These are phyloP conservation scores for Peucedramus taeniatus DNA, from an alignment of 2,113 vertebrate genomes.

Conservation along the genomic window DNA sequence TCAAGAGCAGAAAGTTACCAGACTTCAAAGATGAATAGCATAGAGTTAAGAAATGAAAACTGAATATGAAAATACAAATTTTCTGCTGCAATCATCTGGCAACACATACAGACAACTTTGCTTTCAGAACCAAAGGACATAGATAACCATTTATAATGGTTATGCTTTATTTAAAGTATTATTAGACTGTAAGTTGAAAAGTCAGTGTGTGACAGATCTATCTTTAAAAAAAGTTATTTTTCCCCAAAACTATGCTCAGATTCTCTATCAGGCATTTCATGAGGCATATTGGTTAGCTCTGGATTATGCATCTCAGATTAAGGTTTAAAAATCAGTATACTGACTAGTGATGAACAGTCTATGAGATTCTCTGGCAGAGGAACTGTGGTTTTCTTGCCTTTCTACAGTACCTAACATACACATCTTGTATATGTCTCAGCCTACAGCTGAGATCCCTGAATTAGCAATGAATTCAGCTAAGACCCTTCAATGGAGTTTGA, in stretches of 20 bases:
- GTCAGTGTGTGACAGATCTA: background rate
- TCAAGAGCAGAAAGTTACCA: background rate
- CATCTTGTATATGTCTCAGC: background rate
- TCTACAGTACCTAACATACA: background rate
- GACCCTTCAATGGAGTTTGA: background rate
- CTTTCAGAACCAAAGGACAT: background rate
- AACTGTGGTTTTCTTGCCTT: background rate
- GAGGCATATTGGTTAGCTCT: background rate
- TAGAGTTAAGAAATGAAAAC: background rate
- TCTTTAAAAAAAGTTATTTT: background rate
- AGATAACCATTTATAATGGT: accelerated
- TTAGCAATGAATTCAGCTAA: background rate
- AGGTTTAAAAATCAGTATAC: background rate
- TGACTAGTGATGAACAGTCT: background rate
- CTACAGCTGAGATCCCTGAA: background rate
- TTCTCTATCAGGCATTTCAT: background rate
- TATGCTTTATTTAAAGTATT: background rate
- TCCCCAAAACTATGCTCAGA: background rate
- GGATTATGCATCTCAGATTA: background rate
- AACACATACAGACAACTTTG: background rate
- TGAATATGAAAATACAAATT: background rate
- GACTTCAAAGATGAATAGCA: background rate
- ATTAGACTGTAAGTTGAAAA: background rate
- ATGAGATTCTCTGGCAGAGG: background rate
- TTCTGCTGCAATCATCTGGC: background rate